phyloP scores from a whole-genome alignment of 2,888 invertebrate genomes.

The Magallana nippona region DNA sequence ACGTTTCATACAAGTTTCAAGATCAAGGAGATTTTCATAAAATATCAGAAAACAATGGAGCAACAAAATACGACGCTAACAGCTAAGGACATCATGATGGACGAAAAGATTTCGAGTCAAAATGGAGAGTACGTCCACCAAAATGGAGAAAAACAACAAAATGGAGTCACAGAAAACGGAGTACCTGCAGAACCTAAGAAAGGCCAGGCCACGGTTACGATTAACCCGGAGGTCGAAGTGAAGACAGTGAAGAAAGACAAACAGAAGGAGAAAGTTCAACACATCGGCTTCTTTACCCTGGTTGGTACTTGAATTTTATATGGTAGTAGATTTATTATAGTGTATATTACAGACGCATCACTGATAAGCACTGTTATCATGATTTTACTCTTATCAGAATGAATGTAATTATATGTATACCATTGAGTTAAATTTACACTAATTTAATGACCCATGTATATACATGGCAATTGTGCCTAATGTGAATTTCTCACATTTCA shows the following conservation, averaged over 20 bases:
- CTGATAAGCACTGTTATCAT: too few relatives aligned
- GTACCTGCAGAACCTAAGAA: neutral
- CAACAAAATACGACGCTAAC: neutral
- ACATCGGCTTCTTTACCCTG: constrained; percentile 2
- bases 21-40: too few relatives aligned
- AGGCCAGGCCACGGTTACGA: neutral
- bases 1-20: too few relatives aligned
- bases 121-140: neutral
- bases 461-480: too few relatives aligned
- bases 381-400: too few relatives aligned
- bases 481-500: too few relatives aligned
- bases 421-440: too few relatives aligned
- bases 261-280: neutral
- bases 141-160: neutral
- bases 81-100: neutral
- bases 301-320: neutral
- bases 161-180: neutral
- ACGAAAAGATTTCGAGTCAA: neutral
- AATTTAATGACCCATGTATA: too few relatives aligned
- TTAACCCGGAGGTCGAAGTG: constrained; percentile 7
- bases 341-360: too few relatives aligned
- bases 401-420: too few relatives aligned
- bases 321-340: neutral
- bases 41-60: neutral
- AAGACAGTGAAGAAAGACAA: neutral